Evolutionary conservation across 2,888 invertebrate genomes (phyloP).

Genomic region (Agriotes lineatus): DNA sequence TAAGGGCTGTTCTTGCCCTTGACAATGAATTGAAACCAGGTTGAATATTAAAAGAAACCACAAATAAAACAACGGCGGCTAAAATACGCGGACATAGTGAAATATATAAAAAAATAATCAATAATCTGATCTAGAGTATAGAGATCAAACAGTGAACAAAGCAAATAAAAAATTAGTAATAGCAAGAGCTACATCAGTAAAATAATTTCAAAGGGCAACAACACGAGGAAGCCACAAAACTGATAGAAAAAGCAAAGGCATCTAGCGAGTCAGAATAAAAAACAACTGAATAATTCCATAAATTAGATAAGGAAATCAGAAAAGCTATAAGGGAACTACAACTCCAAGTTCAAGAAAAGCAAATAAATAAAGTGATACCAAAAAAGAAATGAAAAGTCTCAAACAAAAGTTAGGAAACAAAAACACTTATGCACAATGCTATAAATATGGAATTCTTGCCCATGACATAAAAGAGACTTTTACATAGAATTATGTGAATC

Average conservation of each 20-base stretch:
- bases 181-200: background rate
- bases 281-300: too few species aligned
- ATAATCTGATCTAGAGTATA: background rate
- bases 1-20: background rate
- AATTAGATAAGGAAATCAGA: too few species aligned
- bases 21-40: background rate
- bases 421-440: too few species aligned
- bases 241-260: background rate
- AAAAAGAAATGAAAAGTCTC: too few species aligned
- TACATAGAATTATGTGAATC: background rate
- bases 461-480: background rate
- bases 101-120: background rate
- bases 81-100: background rate
- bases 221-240: background rate
- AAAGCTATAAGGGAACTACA: background rate
- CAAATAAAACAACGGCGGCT: background rate
- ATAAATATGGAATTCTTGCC: too few species aligned
- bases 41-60: background rate
- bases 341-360: background rate
- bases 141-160: background rate
- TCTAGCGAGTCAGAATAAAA: background rate
- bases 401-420: too few species aligned
- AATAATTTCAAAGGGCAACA: background rate
- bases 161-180: background rate
- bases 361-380: background rate